Evolutionary conservation across 2,888 invertebrate genomes (phyloP).

Genomic region (Carterocephalus palaemon): DNA sequence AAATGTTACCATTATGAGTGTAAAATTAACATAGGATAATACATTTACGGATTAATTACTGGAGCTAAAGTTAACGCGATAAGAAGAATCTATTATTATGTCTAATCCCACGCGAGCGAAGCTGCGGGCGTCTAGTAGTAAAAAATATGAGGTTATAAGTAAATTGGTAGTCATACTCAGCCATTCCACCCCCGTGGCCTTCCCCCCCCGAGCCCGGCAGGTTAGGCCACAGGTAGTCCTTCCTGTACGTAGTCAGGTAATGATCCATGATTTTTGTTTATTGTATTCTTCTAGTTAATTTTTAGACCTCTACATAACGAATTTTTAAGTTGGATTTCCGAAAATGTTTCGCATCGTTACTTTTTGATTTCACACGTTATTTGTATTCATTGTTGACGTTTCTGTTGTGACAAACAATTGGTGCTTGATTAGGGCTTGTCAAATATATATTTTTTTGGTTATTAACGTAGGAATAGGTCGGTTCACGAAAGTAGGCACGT

Average conservation of each 20-base stretch:
- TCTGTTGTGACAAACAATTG: slow-evolving; percentile 10
- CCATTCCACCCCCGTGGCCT: slow-evolving; percentile 32
- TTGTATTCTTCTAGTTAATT: slow-evolving; percentile 10
- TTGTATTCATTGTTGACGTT: background rate
- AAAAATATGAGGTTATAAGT: no score
- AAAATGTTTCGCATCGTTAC: slow-evolving; percentile 3
- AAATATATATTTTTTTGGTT: no score
- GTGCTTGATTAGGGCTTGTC: no score
- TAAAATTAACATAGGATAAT: no score
- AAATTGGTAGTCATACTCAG: slow-evolving; percentile 49
- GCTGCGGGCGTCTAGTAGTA: no score
- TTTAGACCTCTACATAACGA: slow-evolving; percentile 32
- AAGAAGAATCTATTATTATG: no score
- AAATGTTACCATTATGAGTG: no score
- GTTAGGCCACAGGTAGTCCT: slow-evolving; percentile 82
- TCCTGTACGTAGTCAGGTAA: slow-evolving; percentile 80
- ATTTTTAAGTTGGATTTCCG: slow-evolving; percentile 3
- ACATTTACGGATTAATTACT: no score
- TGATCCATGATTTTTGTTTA: slow-evolving; percentile 69
- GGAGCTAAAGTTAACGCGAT: no score
- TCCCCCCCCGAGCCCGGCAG: slow-evolving; percentile 44
- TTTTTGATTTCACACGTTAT: slow-evolving; percentile 6
- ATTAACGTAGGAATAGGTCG: no score
- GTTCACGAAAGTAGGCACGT: no score
- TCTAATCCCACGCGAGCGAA: no score